Conservation (phyloP, 92 coral and sea anemone species). For the Siderastrea siderea region DNA sequence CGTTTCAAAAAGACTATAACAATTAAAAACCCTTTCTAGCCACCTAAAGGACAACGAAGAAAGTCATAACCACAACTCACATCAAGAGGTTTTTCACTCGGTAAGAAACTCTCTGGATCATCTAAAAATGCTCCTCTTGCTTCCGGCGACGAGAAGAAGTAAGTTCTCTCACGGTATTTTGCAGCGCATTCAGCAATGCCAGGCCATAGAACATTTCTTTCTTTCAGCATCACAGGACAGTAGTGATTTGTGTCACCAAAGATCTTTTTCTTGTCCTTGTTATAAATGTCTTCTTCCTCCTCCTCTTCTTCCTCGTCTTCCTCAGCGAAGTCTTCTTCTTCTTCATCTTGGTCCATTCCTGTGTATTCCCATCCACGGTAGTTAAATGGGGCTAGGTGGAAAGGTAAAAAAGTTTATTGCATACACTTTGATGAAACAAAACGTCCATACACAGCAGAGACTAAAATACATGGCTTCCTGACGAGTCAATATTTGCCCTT, state of each 20-base stretch:
- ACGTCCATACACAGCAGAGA: no score
- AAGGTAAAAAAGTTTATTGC: neutral
- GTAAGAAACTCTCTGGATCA: slow-evolving; percentile 81
- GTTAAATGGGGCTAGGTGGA: slow-evolving; percentile 78
- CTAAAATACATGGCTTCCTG: no score
- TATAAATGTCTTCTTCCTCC: slow-evolving; percentile 92
- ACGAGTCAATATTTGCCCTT: no score
- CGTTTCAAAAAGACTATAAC: no score
- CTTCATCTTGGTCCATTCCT: slow-evolving; percentile 99
- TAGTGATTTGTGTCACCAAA: slow-evolving; percentile 95
- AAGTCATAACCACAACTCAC: slow-evolving; percentile 36
- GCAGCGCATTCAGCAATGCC: slow-evolving; percentile 93
- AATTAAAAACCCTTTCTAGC: no score
- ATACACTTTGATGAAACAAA: no score
- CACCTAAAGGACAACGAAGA: neutral
- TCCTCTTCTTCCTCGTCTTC: slow-evolving; percentile 96
- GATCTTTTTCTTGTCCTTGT: slow-evolving; percentile 84
- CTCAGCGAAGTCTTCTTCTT: slow-evolving; percentile 95
- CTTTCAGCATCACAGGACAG: slow-evolving; percentile 96
- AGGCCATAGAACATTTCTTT: slow-evolving; percentile 92
- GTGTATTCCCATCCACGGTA: slow-evolving; percentile 99
- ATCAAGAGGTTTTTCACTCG: slow-evolving; percentile 83
- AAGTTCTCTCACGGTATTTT: slow-evolving; percentile 91
- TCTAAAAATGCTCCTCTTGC: slow-evolving; percentile 82
- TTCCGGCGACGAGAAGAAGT: slow-evolving; percentile 88